A percentile compares a stretch with the other conserved stretches of the same genome.
Evolutionary conservation across 2,888 invertebrate genomes (phyloP).

Genomic region (Latrodectus hesperus): DNA sequence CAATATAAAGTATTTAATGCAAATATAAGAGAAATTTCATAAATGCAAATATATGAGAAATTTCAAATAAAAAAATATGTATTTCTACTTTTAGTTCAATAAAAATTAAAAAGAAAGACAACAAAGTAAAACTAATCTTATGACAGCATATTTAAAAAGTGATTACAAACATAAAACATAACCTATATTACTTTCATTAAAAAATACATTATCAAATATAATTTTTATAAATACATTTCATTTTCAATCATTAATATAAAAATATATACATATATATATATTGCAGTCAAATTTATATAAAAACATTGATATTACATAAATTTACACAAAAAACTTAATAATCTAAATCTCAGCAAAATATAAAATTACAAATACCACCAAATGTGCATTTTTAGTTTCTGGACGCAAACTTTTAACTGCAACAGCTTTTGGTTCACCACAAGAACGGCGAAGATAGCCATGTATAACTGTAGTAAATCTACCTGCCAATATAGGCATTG

Average conservation of each 20-base stretch:
- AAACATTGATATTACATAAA: no score
- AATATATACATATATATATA: no score
- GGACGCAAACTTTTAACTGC: slow-evolving; percentile 82
- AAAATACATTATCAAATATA: not conserved
- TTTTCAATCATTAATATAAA: not conserved
- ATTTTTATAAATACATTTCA: not conserved
- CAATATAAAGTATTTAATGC: no score
- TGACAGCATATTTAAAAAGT: no score
- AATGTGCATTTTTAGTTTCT: slow-evolving; percentile 57
- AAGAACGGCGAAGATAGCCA: slow-evolving; percentile 41
- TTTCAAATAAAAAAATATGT: not conserved
- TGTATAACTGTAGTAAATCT: slow-evolving; percentile 41
- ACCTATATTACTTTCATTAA: not conserved
- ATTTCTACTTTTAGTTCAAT: not conserved
- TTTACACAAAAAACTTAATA: no score
- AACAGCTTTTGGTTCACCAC: slow-evolving; percentile 77
- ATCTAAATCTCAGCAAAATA: no score
- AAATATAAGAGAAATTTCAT: not conserved
- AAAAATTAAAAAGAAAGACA: no score
- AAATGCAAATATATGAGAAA: not conserved
- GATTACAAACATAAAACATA: no score
- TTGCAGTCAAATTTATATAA: no score
- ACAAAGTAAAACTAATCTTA: not conserved
- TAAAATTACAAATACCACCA: slow-evolving; percentile 23
- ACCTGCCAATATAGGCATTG: slow-evolving; percentile 26